phyloP scores from a whole-genome alignment of 2,888 invertebrate species.

The Machimus rusticus region DNA sequence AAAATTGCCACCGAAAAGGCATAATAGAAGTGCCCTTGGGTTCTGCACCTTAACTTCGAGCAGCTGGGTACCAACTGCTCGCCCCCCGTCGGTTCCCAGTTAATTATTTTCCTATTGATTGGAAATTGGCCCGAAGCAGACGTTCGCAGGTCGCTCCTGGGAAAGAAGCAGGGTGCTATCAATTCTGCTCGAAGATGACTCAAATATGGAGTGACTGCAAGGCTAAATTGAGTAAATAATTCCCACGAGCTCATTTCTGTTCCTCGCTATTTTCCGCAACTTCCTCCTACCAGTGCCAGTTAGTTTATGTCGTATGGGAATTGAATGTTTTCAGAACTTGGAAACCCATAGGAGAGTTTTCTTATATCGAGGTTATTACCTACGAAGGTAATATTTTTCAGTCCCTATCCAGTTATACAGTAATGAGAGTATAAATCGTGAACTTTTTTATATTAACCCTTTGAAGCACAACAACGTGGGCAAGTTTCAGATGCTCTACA shows the following conservation, averaged over 20 bases:
- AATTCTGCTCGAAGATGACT: conserved; percentile 4
- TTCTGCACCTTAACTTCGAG: not conserved
- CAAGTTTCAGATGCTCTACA: too few species aligned
- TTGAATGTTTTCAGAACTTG: not conserved
- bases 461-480: too few species aligned
- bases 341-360: not conserved
- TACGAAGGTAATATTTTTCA: not conserved
- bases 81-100: not conserved
- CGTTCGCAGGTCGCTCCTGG: not conserved
- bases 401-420: not conserved
- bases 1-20: not conserved
- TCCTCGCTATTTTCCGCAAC: not conserved
- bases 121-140: not conserved
- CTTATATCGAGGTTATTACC: not conserved
- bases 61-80: not conserved
- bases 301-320: not conserved
- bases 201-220: not conserved
- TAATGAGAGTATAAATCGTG: conserved; percentile 11
- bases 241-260: not conserved
- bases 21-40: not conserved
- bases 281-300: not conserved
- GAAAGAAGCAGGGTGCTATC: not conserved
- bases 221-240: not conserved
- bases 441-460: not conserved
- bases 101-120: conserved; percentile 27